Evolutionary conservation across 53 echinoderm and acorn worm genomes (phyloP).

Genomic region (Henricia sp.): DNA sequence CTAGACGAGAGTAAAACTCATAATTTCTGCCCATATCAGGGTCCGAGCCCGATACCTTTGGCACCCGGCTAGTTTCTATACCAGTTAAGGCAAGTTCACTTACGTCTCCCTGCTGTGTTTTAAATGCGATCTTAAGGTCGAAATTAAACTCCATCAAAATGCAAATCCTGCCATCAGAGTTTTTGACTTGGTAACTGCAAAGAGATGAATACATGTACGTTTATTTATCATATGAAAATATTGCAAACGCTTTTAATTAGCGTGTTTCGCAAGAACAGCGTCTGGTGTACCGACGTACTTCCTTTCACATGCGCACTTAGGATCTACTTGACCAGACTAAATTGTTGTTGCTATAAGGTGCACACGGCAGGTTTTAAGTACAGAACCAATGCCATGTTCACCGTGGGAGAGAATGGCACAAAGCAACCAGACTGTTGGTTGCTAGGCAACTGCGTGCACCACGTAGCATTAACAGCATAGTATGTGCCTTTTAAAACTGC

Average conservation of each 20-base stretch:
- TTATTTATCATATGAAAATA: neutral
- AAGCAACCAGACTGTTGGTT: too few relatives aligned
- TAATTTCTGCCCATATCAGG: too few relatives aligned
- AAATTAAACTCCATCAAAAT: neutral
- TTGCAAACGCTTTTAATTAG: neutral
- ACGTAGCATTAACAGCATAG: too few relatives aligned
- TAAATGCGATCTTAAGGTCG: neutral
- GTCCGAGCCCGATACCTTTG: too few relatives aligned
- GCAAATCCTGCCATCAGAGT: neutral
- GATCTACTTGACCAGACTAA: neutral
- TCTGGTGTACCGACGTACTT: neutral
- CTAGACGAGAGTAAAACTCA: too few relatives aligned
- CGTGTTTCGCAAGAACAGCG: neutral
- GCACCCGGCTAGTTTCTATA: neutral
- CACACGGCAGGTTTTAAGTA: too few relatives aligned
- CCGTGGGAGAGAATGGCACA: too few relatives aligned
- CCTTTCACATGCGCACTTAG: neutral
- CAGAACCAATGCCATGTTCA: too few relatives aligned
- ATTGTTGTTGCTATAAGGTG: neutral
- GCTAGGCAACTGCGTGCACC: too few relatives aligned
- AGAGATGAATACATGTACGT: neutral
- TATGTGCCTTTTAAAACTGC: too few relatives aligned
- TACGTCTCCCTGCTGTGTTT: neutral
- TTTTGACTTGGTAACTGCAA: neutral
- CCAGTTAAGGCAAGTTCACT: neutral